Base-by-base conservation (phyloP, 2,888 invertebrate species). In the Isoperla grammatica region DNA sequence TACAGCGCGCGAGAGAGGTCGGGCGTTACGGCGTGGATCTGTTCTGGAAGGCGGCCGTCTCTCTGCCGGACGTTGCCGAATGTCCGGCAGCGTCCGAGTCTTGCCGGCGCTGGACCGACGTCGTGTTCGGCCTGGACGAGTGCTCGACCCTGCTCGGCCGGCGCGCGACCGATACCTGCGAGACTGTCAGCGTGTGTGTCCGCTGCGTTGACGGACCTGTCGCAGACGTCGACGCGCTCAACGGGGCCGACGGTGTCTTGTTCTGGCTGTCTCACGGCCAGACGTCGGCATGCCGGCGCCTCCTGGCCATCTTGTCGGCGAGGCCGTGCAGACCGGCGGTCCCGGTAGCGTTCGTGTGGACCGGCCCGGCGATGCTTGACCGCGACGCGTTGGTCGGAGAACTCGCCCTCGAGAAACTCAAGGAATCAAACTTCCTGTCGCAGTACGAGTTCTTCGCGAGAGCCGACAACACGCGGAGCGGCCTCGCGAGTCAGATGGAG, bases 331-430 rank as follows among this genome's bases (percentile, higher is more conserved):
- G 15, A 11, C 53, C 53, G 19, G 53, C 53, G 2, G 12, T 53
- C 37, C 53, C 53, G 6, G 53, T 53, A 20, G 53, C 53, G 8
- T 15, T 53, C 12, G 39, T 53, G 11, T 35, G 13, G 37, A 53
- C 53, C 5, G 53, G 53, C 1, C 37, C 19, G 17, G 15, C 37
- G 39, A 9, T 1, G 11, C 19, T 19, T 12, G 17, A 20, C 19
- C 5, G 19, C 39, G 37, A 53, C 13, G 17, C 35, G 15, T 37
- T 53, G 9, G n/a, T 19, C 19, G 11, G 37, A 9, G 39, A 39
- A 17, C 53, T 53, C 11, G 53, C 15, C 20, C 53, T 53, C 2
- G 39, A 19, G 12, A 15, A n/a, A 17, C 20, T n/a, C 13, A 6
- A 37, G 12, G 39, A 8, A 19, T 17, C 19, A 17, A 39, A 15